Evolutionary conservation across 2,888 invertebrate genomes (phyloP), one percentile per base, ranked within the genome.

Genomic region (Autographa pulchrina): DNA sequence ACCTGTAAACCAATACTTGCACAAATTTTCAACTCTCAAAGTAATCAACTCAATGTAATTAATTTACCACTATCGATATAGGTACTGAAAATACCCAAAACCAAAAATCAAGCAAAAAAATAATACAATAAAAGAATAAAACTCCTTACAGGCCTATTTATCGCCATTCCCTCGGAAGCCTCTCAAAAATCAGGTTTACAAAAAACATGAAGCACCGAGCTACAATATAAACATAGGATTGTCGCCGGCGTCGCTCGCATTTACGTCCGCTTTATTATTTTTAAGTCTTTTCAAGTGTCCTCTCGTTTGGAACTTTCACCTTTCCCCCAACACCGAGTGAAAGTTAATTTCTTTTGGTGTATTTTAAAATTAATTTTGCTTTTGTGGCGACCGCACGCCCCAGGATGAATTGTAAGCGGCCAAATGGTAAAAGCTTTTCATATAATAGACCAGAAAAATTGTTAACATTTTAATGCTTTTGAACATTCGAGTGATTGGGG

Each of bases 331-430:
- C 89, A 87, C 88, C 87, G 89, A 84, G 87, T 87, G 89, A 90
- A 95, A 95, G 95, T 95, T 95, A 95, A 96, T 95, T 94, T 96
- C 94, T 95, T 95, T 95, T 92, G 92, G 94, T 95, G 93, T 94
- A 93, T 95, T 95, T 94, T 94, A 92, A 95, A 95, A 94, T 95
- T 94, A 94, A 95, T 95, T 95, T 94, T 90, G 92, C 94, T 95
- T 92, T 95, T 94, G 94, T 93, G 89, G 91, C 91, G 90, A 92
- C 92, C 91, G 90, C 89, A 87, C 89, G 92, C 92, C 94, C 85
- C 90, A 82, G 93, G 93, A 91, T 89, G 91, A 92, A 93, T 93
- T 91, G 91, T 92, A 88, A 91, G 90, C 90, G 88, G 87, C 85
- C 88, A 89, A 92, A 91, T 89, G 90, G 89, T 90, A 89, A 92